Percentiles rank a stretch among this genome's conserved stretches.
Conservation (phyloP, 2,113 vertebrate species). For the Psephotus haematonotus region DNA sequence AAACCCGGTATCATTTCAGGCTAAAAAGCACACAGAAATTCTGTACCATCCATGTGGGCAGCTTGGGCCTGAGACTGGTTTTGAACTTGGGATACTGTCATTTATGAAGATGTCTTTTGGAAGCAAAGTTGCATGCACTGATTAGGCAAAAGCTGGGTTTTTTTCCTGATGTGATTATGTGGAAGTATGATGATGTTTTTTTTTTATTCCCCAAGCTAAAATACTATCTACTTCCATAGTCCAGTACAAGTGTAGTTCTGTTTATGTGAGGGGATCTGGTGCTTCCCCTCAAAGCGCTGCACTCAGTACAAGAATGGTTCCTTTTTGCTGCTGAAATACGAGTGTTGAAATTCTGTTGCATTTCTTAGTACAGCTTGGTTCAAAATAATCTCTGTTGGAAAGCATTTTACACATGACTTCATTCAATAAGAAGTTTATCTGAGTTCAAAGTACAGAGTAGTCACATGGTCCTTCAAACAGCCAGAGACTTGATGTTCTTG, state of each 20-base stretch:
- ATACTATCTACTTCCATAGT: neutral
- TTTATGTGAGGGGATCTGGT: neutral
- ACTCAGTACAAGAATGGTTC: neutral
- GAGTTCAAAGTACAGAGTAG: slow-evolving; percentile 57
- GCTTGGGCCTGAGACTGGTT: neutral
- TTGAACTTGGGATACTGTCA: neutral
- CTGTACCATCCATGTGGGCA: neutral
- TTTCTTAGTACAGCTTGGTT: slow-evolving; percentile 40
- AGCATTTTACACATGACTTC: slow-evolving; percentile 48
- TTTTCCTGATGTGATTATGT: neutral
- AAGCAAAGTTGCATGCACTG: neutral
- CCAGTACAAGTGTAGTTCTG: neutral
- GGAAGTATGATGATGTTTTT: neutral
- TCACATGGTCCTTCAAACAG: slow-evolving; percentile 21
- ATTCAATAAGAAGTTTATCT: slow-evolving; percentile 60
- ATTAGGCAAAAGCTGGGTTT: neutral
- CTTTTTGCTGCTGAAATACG: neutral
- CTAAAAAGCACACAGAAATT: neutral
- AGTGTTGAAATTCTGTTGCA: slow-evolving; percentile 32
- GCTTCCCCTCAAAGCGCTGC: accelerated
- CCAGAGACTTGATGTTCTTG: neutral
- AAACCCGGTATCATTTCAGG: neutral
- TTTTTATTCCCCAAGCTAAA: neutral
- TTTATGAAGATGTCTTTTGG: neutral
- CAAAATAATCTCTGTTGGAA: slow-evolving; percentile 47